These are phyloP conservation scores for Ailurus styani DNA, from an alignment of 2,113 vertebrate genomes.

Conservation along the genomic window DNA sequence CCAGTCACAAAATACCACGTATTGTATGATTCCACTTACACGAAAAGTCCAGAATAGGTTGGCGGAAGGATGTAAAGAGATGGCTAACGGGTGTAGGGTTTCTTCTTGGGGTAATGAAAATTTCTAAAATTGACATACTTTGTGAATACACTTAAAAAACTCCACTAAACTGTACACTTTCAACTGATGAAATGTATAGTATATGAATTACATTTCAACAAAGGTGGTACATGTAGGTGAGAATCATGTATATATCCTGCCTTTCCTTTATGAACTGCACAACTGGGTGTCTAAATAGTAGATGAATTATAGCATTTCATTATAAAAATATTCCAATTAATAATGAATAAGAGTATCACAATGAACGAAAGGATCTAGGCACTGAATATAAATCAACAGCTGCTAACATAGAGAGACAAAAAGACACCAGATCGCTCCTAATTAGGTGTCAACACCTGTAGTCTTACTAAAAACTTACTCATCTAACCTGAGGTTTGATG, in stretches of 20 bases:
- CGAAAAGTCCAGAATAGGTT: neutral
- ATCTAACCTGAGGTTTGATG: neutral
- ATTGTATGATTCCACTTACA: neutral
- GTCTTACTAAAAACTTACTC: neutral
- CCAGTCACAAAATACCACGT: neutral
- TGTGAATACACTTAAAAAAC: neutral
- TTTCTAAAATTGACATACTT: neutral
- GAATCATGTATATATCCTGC: neutral
- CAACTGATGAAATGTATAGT: neutral
- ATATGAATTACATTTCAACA: neutral
- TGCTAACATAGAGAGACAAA: neutral
- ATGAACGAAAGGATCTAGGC: neutral
- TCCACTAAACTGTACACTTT: neutral
- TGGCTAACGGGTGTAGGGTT: neutral
- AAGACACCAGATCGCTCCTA: neutral
- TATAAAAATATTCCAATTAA: neutral
- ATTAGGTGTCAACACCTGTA: neutral
- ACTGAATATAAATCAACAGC: neutral
- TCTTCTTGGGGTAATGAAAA: neutral
- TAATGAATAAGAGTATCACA: neutral
- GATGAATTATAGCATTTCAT: neutral
- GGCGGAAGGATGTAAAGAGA: neutral
- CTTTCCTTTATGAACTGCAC: neutral
- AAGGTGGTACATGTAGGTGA: neutral
- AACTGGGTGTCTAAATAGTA: neutral